Evolutionary conservation across 2,888 invertebrate species (phyloP), one percentile per base, ranked within the genome.

Genomic region (Eilema sororculum): DNA sequence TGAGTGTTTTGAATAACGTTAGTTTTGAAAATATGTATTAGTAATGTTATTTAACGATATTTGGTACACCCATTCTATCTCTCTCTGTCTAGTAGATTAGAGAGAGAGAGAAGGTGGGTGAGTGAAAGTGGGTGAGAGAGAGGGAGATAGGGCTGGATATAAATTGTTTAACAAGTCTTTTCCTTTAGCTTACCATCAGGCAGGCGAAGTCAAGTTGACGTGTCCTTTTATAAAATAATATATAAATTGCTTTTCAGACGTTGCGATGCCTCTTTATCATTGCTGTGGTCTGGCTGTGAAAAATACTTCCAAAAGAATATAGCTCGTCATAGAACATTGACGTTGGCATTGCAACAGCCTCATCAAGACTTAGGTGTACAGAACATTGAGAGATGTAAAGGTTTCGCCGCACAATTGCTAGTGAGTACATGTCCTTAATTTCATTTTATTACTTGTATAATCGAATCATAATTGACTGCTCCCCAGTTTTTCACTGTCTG

Each of bases 341-440:
- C 96, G 8, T 89, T 93, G 0, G 96, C 96, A 0, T 86, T 98
- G 9, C 92, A 96, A 58, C 96, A 96, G 0, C 97, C 98, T 0
- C 96, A 97, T 33, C 96, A 97, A 80, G 99, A 99, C 83, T 91
- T 99, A 63, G 98, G 98, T 0, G 93, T 97, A 1, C 97, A 96
- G 65, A 98, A 98, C 82, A 96, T 98, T 65, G 98, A 99, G 82
- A 96, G 98, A 66, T 98, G 98, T 84, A 97, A 97, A 89, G 99
- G 99, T 63, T 98, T 97, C 87, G 96, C 98, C 0, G 96, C 97
- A 24, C 97, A 99, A 83, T 92, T 99, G 59, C 95, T 98, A 96
- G 96, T 97, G 25, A 62, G 62, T 52, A 52, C n/a, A 52, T 52
- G 20, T 41, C 52, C 20, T 46, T 46, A 46, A 16, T 41, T 41